phyloP scores from a whole-genome alignment of 35 echinoderm and acorn worm genomes.

The Lytechinus pictus region DNA sequence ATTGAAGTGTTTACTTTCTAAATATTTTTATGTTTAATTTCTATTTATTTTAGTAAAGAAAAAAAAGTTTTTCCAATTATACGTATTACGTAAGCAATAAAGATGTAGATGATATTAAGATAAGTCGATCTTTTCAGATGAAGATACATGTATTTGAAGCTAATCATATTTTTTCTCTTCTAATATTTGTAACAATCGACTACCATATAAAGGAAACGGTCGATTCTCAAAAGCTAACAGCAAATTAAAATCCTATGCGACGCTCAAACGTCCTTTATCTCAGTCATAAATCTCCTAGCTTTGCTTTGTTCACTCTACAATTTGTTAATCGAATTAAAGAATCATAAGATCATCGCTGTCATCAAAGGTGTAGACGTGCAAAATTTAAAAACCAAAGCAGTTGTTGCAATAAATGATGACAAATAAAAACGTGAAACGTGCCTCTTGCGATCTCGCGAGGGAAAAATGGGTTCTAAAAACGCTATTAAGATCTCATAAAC shows the following conservation, averaged over 20 bases:
- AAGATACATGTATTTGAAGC: too few relatives aligned
- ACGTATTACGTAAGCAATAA: too few relatives aligned
- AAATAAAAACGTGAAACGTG: background rate
- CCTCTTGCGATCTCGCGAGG: background rate
- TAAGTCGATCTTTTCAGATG: background rate
- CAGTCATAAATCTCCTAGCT: conserved; percentile 8
- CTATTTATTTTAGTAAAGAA: background rate
- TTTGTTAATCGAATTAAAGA: conserved; percentile 38
- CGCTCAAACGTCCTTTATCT: conserved; percentile 12
- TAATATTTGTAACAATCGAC: too few relatives aligned
- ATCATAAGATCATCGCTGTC: conserved; percentile 7
- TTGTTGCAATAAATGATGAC: background rate
- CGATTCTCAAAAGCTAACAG: background rate
- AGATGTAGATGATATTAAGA: background rate
- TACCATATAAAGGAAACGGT: background rate
- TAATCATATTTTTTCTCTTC: background rate
- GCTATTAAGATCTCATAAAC: conserved; percentile 32
- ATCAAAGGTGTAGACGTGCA: background rate
- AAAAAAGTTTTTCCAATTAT: too few relatives aligned
- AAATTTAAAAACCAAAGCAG: background rate
- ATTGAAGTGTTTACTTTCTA: background rate
- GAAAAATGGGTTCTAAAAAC: background rate
- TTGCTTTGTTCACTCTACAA: conserved; percentile 17
- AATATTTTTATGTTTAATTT: background rate
- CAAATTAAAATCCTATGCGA: conserved; percentile 12